A percentile compares a stretch with the other conserved stretches of the same genome.
These are phyloP conservation scores for Heliconius sara DNA, from an alignment of 2,888 invertebrate species.

Conservation along the genomic window DNA sequence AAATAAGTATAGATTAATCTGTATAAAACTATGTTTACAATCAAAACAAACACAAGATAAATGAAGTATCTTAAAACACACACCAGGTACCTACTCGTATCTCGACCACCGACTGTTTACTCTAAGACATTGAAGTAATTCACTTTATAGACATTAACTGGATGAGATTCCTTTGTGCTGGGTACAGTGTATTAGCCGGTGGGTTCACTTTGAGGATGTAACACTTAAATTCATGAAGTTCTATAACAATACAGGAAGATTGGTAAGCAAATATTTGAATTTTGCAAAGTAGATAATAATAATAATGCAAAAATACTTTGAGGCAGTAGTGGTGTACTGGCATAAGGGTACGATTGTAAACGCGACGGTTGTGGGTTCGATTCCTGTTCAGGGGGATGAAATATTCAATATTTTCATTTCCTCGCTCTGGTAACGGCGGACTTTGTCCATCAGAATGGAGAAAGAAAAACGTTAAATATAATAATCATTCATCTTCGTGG, in stretches of 20 bases:
- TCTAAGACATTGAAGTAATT: constrained; percentile 4
- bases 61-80: neutral
- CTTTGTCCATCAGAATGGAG: no score
- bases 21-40: neutral
- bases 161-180: constrained; percentile 9
- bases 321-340: no score
- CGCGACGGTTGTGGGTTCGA: no score
- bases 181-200: neutral
- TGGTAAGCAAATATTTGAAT: neutral
- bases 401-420: no score
- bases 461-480: neutral
- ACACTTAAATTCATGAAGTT: neutral
- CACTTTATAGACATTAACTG: constrained; percentile 10
- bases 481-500: neutral
- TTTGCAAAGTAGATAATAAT: no score
- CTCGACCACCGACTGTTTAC: neutral
- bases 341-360: no score
- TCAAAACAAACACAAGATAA: neutral
- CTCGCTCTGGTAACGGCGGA: no score
- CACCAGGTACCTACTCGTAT: neutral
- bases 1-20: no score
- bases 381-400: no score
- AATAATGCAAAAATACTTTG: no score
- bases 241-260: neutral
- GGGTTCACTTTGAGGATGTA: neutral